Evolutionary conservation across 2,797 vertebrate species (phyloP), one percentile per base, ranked within the genome.

Genomic region (Alca torda): DNA sequence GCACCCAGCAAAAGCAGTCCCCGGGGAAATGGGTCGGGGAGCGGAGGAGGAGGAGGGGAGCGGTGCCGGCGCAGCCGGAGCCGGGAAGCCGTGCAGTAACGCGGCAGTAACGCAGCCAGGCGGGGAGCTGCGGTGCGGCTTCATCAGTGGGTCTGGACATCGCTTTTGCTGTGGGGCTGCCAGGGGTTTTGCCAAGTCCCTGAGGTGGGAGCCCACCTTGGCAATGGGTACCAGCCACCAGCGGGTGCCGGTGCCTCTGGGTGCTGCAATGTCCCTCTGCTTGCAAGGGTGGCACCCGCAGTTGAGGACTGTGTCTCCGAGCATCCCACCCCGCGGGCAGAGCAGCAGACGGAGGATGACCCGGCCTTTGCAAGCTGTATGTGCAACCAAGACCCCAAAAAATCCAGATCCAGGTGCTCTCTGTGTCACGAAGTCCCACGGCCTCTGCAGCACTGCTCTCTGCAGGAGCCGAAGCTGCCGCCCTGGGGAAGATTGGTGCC

Each of bases 121-220:
- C 1, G 10, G 24, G 59, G 24, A 57, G 64, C 16, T 4, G 28
- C 60, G 54, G 1, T 4, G 73, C 0, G 16, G 53, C 28, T 11
- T 31, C 0, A 0, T 6, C 48, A 1, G 24, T 8, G 73, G 48
- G 16, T 43, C 59, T 18, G 31, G 13, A 35, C 59, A 0, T 5
- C 0, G 0, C 18, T 35, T 54, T 23, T 5, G 16, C 50, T 3
- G 1, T 2, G 41, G 13, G 41, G 39, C 28, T 43, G 33, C 12
- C 1, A 3, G 21, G 53, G 25, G 4, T 3, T 30, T 39, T 35
- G 51, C 0, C 15, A 6, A 3, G 2, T 53, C 10, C 53, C 16
- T 5, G 65, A 23, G 17, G 13, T 35, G 35, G 77, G 63, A 79
- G 6, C 9, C 9, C 39, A 4, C 30, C 30, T 20, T 11, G 53